A percentile compares a stretch with the other conserved stretches of the same genome.
Conservation (phyloP, 35 echinoderm and acorn worm species). For the Ophioderma brevispina region DNA sequence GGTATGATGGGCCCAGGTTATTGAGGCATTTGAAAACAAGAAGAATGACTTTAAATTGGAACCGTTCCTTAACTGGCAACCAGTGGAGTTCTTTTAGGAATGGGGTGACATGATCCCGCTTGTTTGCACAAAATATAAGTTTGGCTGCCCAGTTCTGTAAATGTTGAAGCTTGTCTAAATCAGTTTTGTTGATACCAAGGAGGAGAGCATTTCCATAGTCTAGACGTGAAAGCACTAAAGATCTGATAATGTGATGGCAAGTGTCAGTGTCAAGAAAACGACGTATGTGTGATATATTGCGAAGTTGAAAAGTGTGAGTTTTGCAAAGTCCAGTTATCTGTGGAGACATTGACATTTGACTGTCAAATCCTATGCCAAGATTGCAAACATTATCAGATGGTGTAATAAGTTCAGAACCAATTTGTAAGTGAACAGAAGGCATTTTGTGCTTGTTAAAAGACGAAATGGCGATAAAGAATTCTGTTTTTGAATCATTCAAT, state of each 20-base stretch:
- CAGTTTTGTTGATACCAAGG: background rate
- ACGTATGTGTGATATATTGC: background rate
- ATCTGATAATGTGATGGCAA: conserved; percentile 14
- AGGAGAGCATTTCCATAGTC: conserved; percentile 26
- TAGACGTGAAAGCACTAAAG: background rate
- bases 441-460: background rate
- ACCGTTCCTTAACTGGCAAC: too few relatives aligned
- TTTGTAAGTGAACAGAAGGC: background rate
- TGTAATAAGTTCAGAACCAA: background rate
- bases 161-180: too few relatives aligned
- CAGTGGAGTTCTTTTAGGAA: too few relatives aligned
- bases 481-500: conserved; percentile 22
- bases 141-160: too few relatives aligned
- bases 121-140: too few relatives aligned
- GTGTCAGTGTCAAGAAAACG: background rate
- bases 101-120: too few relatives aligned
- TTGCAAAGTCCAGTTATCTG: background rate
- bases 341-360: background rate
- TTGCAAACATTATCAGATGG: conserved; percentile 19
- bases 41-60: too few relatives aligned
- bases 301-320: background rate
- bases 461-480: conserved; percentile 23
- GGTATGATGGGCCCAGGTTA: too few relatives aligned
- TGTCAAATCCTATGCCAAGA: background rate
- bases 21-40: too few relatives aligned